Evolutionary conservation across 2,888 invertebrate genomes (phyloP), one percentile per base, ranked within the genome.

Genomic region (Sepioteuthis lessoniana): DNA sequence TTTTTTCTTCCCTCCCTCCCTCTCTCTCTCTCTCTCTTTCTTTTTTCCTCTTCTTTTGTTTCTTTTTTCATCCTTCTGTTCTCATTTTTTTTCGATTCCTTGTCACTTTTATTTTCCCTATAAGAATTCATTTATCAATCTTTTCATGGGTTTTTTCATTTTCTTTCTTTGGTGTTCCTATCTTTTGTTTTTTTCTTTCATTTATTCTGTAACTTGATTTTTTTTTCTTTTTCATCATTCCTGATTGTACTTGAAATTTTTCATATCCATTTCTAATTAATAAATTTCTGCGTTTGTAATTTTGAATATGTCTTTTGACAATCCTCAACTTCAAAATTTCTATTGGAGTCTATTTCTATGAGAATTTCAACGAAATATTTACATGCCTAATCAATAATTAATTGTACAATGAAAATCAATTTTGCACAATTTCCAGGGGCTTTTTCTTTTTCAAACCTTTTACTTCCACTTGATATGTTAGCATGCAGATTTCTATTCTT

Each of bases 241-340:
- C 76, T 35, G 76, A 76, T 35, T 76, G 76, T 76, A n/a, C 76
- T 16, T 4, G n/a, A 76, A 35, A 25, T 76, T 76, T 35, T 76
- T 76, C 76, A 35, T 35, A 76, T 76, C 76, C 76, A 76, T 76
- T 76, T 76, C 76, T 76, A 76, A 76, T 76, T 76, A 76, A 76
- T 76, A 76, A 76, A 76, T 76, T 76, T 76, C 76, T 76, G 76
- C 76, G n/a, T 76, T 76, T 76, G 76, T 76, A 76, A 76, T 76
- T 76, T 76, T 76, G 76, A 76, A 76, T 76, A 76, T 35, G 76
- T 76, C 76, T 76, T 76, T 76, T 76, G 76, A n/a, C 76, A n/a
- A n/a, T n/a, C 76, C 76, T n/a, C 76, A n/a, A n/a, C n/a, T n/a
- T n/a, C n/a, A 35, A 76, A 76, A 76, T 76, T n/a, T 55, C 55